phyloP scores from a whole-genome alignment of 2,113 vertebrate genomes.

The Python bivittatus region DNA sequence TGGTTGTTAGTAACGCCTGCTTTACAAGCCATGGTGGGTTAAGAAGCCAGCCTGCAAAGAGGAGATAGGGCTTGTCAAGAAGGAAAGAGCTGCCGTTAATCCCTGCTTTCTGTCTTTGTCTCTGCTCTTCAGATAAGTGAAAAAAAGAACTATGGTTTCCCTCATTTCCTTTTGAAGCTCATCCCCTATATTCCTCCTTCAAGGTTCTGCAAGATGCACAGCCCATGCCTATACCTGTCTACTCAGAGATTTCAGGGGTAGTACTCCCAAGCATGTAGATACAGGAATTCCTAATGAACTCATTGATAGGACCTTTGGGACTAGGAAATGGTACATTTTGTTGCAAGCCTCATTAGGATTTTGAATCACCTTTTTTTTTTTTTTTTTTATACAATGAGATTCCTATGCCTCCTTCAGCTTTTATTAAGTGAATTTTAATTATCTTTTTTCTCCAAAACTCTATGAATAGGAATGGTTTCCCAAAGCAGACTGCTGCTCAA shows the following conservation, averaged over 20 bases:
- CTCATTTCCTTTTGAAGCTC: not conserved
- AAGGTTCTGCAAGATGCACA: not conserved
- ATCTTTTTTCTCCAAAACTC: not conserved
- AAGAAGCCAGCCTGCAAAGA: not conserved
- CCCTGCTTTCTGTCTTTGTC: not conserved
- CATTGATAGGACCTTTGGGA: not conserved
- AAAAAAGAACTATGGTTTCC: not conserved
- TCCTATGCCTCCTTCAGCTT: not conserved
- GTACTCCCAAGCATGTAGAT: not conserved
- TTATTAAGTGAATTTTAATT: not conserved
- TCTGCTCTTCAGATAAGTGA: not conserved
- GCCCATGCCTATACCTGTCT: not conserved
- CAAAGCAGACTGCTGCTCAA: slow-evolving; percentile 97
- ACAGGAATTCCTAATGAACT: not conserved
- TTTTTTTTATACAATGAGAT: not conserved
- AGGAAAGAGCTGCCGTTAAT: not conserved
- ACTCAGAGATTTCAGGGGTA: not conserved
- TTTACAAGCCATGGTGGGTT: not conserved
- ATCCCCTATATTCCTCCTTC: not conserved
- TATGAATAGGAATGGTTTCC: slow-evolving; percentile 88
- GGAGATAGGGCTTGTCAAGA: not conserved
- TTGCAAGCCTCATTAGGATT: not conserved
- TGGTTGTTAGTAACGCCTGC: not conserved
- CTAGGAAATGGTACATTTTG: not conserved
- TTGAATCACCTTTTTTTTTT: not conserved